phyloP scores from a whole-genome alignment of 1,140 invertebrate genomes.

The Luehdorfia chinensis region DNA sequence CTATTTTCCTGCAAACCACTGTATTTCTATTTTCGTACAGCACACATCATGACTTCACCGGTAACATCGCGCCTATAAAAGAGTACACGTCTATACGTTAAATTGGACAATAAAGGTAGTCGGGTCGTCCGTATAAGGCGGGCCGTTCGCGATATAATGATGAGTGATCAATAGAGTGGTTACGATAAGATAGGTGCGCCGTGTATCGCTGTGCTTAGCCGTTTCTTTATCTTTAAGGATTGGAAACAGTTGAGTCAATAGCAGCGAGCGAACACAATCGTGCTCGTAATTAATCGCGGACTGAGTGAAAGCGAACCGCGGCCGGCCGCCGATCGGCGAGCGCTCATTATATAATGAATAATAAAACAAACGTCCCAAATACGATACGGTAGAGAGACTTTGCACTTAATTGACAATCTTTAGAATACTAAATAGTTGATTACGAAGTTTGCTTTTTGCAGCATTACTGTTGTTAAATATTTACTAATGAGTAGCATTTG shows the following conservation, averaged over 20 bases:
- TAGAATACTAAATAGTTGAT: constrained; percentile 12
- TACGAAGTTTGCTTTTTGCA: too few species aligned
- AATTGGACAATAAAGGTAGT: constrained; percentile 71
- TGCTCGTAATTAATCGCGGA: constrained; percentile 58
- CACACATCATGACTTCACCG: constrained; percentile 74
- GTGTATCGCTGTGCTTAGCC: constrained; percentile 45
- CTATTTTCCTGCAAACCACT: constrained; percentile 72
- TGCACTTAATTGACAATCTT: constrained; percentile 40
- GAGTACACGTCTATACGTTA: constrained; percentile 60
- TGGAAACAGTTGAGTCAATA: constrained; percentile 72
- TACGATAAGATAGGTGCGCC: constrained; percentile 67
- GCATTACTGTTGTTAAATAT: constrained; percentile 1
- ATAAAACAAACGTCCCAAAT: constrained; percentile 65
- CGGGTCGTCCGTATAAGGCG: constrained; percentile 64
- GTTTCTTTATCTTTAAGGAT: constrained; percentile 69
- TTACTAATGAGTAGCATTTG: constrained; percentile 2
- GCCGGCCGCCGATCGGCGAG: constrained; percentile 41
- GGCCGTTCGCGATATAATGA: constrained; percentile 63
- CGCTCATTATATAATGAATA: constrained; percentile 72
- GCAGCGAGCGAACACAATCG: constrained; percentile 58
- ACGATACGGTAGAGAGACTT: constrained; percentile 45
- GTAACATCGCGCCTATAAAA: constrained; percentile 65
- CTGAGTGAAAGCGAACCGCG: constrained; percentile 62
- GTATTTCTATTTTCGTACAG: constrained; percentile 66
- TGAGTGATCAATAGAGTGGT: constrained; percentile 69